Conservation (phyloP, 2,797 vertebrate species). For the Loriculus beryllinus region DNA sequence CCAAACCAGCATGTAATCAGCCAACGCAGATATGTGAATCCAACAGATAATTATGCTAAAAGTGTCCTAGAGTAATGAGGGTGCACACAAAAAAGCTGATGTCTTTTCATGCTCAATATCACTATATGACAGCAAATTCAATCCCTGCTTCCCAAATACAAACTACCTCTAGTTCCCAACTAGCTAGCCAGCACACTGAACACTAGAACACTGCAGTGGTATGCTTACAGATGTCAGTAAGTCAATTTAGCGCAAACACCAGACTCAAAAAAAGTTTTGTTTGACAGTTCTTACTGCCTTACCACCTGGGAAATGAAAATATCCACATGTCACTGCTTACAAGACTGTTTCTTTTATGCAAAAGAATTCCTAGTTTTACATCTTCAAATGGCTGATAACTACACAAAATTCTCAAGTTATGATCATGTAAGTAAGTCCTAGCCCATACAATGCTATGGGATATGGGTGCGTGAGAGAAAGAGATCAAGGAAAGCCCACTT, state of each 20-base stretch:
- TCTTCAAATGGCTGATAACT: conserved; percentile 1
- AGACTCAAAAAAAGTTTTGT: neutral
- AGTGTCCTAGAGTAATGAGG: neutral
- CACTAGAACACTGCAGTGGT: neutral
- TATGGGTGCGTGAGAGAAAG: neutral
- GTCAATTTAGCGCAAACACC: neutral
- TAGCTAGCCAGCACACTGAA: neutral
- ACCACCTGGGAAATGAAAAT: conserved; percentile 10
- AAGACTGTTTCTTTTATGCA: neutral
- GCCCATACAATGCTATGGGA: neutral
- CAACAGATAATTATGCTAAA: neutral
- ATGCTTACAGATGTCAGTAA: neutral
- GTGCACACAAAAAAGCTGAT: neutral
- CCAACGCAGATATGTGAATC: neutral
- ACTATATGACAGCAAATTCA: neutral
- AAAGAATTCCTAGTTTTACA: conserved; percentile 1
- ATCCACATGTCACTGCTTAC: neutral
- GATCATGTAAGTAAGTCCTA: neutral
- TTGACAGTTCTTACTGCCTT: conserved; percentile 21
- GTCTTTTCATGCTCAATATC: neutral
- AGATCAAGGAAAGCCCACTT: conserved; percentile 2
- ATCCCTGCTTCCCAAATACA: neutral
- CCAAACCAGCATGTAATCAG: neutral
- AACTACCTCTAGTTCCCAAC: neutral
- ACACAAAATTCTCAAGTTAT: neutral